Base-by-base conservation (phyloP, 2,888 invertebrate genomes). In the Melangyna quadrimaculata region DNA sequence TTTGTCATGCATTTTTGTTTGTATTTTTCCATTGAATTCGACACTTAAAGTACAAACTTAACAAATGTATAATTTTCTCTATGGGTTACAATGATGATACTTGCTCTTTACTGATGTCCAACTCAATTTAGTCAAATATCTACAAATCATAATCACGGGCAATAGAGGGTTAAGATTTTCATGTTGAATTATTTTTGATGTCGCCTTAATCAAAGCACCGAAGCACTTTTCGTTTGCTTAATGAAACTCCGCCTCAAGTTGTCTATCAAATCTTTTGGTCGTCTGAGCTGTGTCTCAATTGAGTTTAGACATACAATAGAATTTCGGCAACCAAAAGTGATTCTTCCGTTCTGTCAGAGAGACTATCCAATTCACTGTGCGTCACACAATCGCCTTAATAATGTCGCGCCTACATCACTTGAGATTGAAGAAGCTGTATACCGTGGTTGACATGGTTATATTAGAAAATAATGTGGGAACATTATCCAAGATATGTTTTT, bases 391-490 rank as follows among this genome's bases (percentile, higher is more conserved):
- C 32, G 75, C n/a, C 40, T 45, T 55, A 55, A n/a, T n/a, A 51
- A 71, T 43, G 55, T 73, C 67, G 73, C 78, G 67, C 69, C 82
- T 69, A 43, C 72, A 65, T 71, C 43, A 72, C 67, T 65, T 67
- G 24, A 77, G 35, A 70, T 65, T 57, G 48, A 74, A 10, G 75
- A 75, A 71, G 70, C 43, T 63, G 45, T 35, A 17, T 29, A 32
- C 43, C 57, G 75, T 57, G 63, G 27, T 27, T 79, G 69, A 43
- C 69, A 72, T 70, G 81, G 81, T 81, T 67, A 51, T 81, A 81
- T 86, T 81, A 86, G 80, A 86, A n/a, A 86, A 67, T 86, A 77
- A 86, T 86, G 81, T 86, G 86, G 81, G 86, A 86, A 86, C 80
- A 77, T 84, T 77, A 75, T 72, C 53, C 71, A 37, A 35, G 63